Conservation (phyloP, 2,797 vertebrate species). For the Labroides dimidiatus region DNA sequence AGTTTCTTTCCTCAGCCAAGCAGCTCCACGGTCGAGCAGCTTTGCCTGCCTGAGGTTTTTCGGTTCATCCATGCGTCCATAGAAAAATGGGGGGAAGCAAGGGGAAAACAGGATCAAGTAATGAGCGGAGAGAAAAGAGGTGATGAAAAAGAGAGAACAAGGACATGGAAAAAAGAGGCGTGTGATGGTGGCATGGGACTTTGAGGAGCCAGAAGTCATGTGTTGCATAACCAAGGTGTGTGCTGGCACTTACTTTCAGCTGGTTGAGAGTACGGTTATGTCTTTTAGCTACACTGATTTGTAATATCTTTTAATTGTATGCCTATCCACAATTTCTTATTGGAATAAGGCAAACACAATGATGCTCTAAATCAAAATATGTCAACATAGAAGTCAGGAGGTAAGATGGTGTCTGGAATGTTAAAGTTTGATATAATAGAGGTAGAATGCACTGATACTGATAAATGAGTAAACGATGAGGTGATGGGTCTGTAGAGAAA, state of each 20-base stretch:
- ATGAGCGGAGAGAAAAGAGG: constrained; percentile 14
- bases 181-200: background rate
- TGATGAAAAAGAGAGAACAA: constrained; percentile 3
- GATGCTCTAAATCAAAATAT: too few species aligned
- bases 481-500: constrained; percentile 8
- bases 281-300: background rate
- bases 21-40: constrained; percentile 57
- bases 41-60: constrained; percentile 53
- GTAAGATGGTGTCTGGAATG: too few species aligned
- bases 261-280: background rate
- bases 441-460: background rate
- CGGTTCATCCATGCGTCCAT: constrained; percentile 46
- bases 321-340: background rate
- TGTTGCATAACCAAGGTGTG: background rate
- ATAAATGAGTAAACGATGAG: constrained; percentile 4
- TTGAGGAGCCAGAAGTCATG: constrained; percentile 14
- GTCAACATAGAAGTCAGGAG: too few species aligned
- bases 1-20: constrained; percentile 60
- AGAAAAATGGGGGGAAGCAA: background rate
- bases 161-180: background rate
- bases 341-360: background rate
- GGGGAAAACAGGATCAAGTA: constrained; percentile 31
- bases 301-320: background rate
- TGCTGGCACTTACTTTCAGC: background rate
- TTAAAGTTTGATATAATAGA: too few species aligned